Conservation (phyloP, 1,140 invertebrate species). For the Babylonia areolata region DNA sequence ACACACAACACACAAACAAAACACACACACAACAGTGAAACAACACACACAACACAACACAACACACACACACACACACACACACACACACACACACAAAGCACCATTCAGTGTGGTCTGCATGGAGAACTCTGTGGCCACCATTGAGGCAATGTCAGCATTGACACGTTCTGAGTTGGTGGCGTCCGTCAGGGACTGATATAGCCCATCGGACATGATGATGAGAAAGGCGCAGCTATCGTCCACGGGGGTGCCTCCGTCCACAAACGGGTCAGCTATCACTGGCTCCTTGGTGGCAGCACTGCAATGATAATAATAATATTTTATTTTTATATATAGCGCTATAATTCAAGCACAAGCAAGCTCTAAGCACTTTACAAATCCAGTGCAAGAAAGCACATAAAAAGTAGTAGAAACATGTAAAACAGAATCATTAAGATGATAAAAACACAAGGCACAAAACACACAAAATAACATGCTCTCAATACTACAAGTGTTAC, state of each 20-base stretch:
- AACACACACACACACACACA: background rate
- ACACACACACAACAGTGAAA: background rate
- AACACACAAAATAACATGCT: no score
- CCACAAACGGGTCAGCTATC: constrained; percentile 88
- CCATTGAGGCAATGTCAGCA: constrained; percentile 69
- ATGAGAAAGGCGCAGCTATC: constrained; percentile 87
- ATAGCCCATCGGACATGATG: constrained; percentile 89
- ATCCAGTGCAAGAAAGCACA: no score
- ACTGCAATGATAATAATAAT: constrained; percentile 69
- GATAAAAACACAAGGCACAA: no score
- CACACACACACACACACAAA: background rate
- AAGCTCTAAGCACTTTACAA: no score
- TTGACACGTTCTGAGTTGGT: constrained; percentile 80
- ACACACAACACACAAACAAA: constrained; percentile 5
- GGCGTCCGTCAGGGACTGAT: constrained; percentile 89
- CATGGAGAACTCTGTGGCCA: constrained; percentile 83
- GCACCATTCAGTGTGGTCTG: constrained; percentile 84
- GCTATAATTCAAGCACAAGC: no score
- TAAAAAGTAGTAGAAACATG: no score
- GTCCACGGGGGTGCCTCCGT: constrained; percentile 86
- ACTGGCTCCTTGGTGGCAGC: constrained; percentile 86
- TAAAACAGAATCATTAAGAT: no score
- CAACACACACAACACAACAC: no score
- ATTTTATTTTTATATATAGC: no score
- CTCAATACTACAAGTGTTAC: no score